Base-by-base conservation (phyloP, 2,797 vertebrate genomes). In the Psittacula derbiana region DNA sequence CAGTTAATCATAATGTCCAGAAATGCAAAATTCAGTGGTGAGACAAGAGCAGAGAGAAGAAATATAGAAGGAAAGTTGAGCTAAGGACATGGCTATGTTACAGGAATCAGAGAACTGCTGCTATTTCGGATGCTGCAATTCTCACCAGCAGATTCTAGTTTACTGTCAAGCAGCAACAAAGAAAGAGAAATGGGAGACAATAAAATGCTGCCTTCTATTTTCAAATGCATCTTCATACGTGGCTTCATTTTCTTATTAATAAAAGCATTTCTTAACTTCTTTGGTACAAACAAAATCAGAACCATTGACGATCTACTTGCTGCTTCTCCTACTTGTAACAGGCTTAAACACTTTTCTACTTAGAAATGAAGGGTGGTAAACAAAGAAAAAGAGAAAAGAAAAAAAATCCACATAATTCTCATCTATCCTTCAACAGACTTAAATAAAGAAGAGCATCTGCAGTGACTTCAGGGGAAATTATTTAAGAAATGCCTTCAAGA, bases 381-480 rank as follows among this genome's bases (percentile, higher is more conserved):
- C 52, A 40, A 53, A 52, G 40, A 36, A 33, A 16, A 14, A 30
- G 11, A 60, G 13, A 27, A 18, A 20, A 41, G 11, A 10, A 15
- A 38, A 86, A 86, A 64, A 52, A 60, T 79, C 10, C 57, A 58
- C 23, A 60, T 44, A 20, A 86, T 82, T 80, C 65, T 67, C 57
- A 58, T 80, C 7, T n/a, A 82, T 78, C 70, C 55, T 92, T 90
- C 90, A 73, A n/a, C 43, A 10, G 73, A 75, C 71, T 92, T 80
- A 90, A 92, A 95, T 69, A 74, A 91, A 91, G 66, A 43, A 85
- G 91, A 92, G 47, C 57, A 41, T 41, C 73, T 74, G 44, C 55
- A 57, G 53, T 27, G 24, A 57, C 70, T 82, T 72, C 43, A 62
- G 76, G 75, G 52, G 11, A 82, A 83, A 66, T 66, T 73, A 53